These are phyloP conservation scores for Conger conger DNA, from an alignment of 2,113 vertebrate genomes.

Conservation along the genomic window DNA sequence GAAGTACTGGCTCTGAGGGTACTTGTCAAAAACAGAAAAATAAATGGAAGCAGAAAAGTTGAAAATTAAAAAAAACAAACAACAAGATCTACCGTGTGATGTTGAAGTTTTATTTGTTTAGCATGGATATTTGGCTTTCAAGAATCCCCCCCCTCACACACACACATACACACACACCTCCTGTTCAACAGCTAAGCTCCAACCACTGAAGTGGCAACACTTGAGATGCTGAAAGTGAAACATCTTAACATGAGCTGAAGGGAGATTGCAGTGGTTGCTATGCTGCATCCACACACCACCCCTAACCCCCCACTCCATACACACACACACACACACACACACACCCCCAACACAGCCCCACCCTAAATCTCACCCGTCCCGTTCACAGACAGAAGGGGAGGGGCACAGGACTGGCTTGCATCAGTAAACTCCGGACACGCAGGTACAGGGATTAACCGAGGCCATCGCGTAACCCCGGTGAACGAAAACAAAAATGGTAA, in stretches of 20 bases:
- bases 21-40: constrained; percentile 54
- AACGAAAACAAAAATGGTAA: constrained; percentile 27
- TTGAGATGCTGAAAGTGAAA: constrained; percentile 78
- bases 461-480: constrained; percentile 23
- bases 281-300: constrained; percentile 45
- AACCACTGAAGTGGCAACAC: constrained; percentile 77
- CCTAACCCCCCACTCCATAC: constrained; percentile 28
- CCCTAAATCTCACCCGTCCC: constrained; percentile 13
- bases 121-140: constrained; percentile 60
- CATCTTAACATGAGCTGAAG: constrained; percentile 73
- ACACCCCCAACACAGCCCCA: not conserved
- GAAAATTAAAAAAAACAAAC: constrained; percentile 23
- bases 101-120: constrained; percentile 60
- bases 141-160: constrained; percentile 48
- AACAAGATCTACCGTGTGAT: constrained; percentile 22
- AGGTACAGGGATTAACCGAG: constrained; percentile 35
- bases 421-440: constrained; percentile 25
- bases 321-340: not conserved
- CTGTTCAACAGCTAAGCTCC: constrained; percentile 62
- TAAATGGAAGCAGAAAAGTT: constrained; percentile 24
- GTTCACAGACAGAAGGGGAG: constrained; percentile 16
- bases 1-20: constrained; percentile 53
- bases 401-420: constrained; percentile 30
- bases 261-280: constrained; percentile 60
- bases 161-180: constrained; percentile 25